Percentiles rank a stretch among this genome's conserved stretches.
phyloP scores from a whole-genome alignment of 2,113 vertebrate species.

The Serinus canaria region DNA sequence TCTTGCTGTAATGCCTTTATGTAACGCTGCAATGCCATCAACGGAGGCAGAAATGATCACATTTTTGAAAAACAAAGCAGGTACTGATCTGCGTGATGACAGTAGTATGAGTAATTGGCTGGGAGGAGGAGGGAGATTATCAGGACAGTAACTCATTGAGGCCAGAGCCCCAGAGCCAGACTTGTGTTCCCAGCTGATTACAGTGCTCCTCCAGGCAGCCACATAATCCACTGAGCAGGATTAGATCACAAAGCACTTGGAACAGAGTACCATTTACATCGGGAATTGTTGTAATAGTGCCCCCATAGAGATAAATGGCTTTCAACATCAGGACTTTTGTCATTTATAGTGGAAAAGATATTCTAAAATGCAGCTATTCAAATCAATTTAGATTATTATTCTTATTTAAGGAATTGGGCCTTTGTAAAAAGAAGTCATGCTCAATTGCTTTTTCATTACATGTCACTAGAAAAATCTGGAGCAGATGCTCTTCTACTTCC shows the following conservation, averaged over 20 bases:
- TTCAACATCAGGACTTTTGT: background rate
- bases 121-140: slow-evolving; percentile 27
- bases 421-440: background rate
- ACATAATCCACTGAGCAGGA: background rate
- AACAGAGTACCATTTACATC: background rate
- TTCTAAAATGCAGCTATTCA: background rate
- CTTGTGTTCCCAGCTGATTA: background rate
- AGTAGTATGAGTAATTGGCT: slow-evolving; percentile 39
- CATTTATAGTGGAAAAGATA: background rate
- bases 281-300: background rate
- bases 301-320: background rate
- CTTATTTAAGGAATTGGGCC: background rate
- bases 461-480: background rate
- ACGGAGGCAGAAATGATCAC: slow-evolving; percentile 2
- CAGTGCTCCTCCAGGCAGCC: background rate
- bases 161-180: background rate
- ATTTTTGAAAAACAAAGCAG: slow-evolving; percentile 47
- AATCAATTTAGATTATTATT: background rate
- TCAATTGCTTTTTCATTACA: background rate
- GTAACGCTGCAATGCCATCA: slow-evolving; percentile 35
- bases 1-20: slow-evolving; percentile 51
- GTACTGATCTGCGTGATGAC: slow-evolving; percentile 44
- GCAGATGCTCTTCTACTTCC: background rate
- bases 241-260: slow-evolving; percentile 4
- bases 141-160: slow-evolving; percentile 48